phyloP scores from a whole-genome alignment of 1,140 invertebrate species.

The Agrypnia vestita region DNA sequence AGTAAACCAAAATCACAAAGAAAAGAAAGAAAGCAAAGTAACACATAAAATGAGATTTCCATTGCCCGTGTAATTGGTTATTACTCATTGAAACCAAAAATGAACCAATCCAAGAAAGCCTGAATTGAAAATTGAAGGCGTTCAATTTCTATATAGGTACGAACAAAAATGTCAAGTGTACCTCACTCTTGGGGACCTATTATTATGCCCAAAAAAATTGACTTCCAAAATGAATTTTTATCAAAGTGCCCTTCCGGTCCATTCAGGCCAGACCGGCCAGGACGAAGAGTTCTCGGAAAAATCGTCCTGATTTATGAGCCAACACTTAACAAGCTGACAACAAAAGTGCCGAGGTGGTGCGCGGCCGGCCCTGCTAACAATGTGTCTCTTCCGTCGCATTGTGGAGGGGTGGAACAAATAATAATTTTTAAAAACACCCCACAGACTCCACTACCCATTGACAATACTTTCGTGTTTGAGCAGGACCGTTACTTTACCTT shows the following conservation, averaged over 20 bases:
- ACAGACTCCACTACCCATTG: neutral
- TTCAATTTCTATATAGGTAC: neutral
- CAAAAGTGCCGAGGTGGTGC: neutral
- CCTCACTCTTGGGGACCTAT: constrained; percentile 1
- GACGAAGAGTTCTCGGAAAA: neutral
- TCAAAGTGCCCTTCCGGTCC: neutral
- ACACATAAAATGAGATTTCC: neutral
- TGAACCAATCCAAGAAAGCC: neutral
- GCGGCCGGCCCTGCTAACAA: neutral
- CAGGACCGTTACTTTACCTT: too few species aligned
- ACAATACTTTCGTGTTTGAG: neutral
- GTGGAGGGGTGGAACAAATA: constrained; percentile 28
- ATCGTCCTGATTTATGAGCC: constrained; percentile 12
- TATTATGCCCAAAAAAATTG: neutral
- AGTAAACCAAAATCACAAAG: too few species aligned
- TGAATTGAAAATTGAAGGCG: neutral
- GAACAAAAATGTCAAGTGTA: neutral
- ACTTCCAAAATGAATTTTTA: constrained; percentile 15
- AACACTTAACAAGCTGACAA: constrained; percentile 22
- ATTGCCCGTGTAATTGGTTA: constrained; percentile 2
- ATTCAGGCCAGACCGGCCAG: neutral
- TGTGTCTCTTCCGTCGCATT: neutral
- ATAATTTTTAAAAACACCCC: constrained; percentile 22
- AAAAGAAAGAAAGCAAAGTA: too few species aligned
- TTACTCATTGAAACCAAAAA: neutral